A percentile compares a stretch with the other conserved stretches of the same genome.
Evolutionary conservation across 35 echinoderm and acorn worm species (phyloP).

Genomic region (Acanthaster planci): DNA sequence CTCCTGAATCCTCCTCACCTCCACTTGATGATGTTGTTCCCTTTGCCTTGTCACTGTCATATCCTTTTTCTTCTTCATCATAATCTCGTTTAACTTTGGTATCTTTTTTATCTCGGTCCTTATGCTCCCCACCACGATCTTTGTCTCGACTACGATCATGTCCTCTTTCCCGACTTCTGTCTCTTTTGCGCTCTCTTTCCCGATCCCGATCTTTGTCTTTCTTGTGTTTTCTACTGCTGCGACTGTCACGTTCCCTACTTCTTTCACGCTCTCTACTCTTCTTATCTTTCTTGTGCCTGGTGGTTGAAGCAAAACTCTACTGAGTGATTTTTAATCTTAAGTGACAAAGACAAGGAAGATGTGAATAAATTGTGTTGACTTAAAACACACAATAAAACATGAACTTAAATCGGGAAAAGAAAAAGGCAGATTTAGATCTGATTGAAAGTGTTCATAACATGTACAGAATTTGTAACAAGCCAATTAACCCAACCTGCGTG

Average conservation of each 20-base stretch:
- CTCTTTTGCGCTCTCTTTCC: constrained; percentile 54
- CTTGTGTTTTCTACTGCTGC: constrained; percentile 55
- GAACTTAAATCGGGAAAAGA: too few relatives aligned
- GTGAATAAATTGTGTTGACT: too few relatives aligned
- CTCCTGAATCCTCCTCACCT: constrained; percentile 20
- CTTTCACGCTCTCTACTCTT: constrained; percentile 68
- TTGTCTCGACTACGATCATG: background rate
- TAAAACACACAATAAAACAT: too few relatives aligned
- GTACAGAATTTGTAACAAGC: too few relatives aligned
- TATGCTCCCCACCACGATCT: constrained; percentile 39
- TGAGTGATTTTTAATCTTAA: background rate
- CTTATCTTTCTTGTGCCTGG: constrained; percentile 88
- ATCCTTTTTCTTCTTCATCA: constrained; percentile 88
- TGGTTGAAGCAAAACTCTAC: constrained; percentile 7
- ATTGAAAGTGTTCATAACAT: too few relatives aligned
- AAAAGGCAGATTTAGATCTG: too few relatives aligned
- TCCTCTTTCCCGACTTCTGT: constrained; percentile 3
- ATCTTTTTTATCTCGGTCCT: constrained; percentile 51
- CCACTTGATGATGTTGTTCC: background rate
- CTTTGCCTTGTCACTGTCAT: constrained; percentile 62
- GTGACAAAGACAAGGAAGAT: too few relatives aligned
- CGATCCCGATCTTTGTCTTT: constrained; percentile 54
- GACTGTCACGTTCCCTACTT: constrained; percentile 44
- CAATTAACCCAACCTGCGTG: too few relatives aligned
- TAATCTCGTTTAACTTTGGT: constrained; percentile 82